A percentile compares a stretch with the other conserved stretches of the same genome.
These are phyloP conservation scores for Psittacula cyanocephala DNA, from an alignment of 2,113 vertebrate genomes.

Conservation along the genomic window DNA sequence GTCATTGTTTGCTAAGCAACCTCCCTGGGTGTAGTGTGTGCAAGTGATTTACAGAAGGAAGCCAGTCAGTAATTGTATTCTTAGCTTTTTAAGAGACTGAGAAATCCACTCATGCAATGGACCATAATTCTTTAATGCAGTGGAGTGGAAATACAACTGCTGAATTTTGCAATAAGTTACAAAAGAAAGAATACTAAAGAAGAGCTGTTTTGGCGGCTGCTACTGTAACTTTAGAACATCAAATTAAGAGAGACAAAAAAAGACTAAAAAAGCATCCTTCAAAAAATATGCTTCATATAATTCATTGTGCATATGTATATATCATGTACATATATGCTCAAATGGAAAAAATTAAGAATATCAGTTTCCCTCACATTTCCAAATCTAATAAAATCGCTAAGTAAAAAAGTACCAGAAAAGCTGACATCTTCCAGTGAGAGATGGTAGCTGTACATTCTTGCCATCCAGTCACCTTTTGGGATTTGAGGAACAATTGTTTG, in stretches of 20 bases:
- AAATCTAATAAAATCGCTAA: background rate
- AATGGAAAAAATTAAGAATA: background rate
- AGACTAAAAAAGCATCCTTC: background rate
- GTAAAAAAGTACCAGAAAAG: background rate
- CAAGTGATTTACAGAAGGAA: background rate
- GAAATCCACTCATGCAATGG: background rate
- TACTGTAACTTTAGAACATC: background rate
- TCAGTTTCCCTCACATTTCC: background rate
- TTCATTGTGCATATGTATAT: fast-evolving
- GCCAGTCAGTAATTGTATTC: background rate
- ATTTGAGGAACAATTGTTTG: background rate
- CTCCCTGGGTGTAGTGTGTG: background rate
- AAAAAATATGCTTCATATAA: background rate
- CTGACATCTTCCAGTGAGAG: background rate
- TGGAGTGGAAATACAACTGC: background rate
- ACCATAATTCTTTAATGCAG: background rate
- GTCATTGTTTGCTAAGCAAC: background rate
- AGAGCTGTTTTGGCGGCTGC: background rate
- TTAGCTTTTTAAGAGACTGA: background rate
- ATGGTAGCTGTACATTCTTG: background rate
- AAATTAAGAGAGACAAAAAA: background rate
- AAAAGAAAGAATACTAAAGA: background rate
- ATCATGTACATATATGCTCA: fast-evolving
- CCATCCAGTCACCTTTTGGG: background rate
- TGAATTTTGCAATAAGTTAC: background rate